These are phyloP conservation scores for pig (Sus scrofa) DNA, from an alignment of 2,113 vertebrate species.

Conservation along the genomic window T2T-Sscrofa CM000812.6:71077001-71077500, in stretches of 20 bases:
- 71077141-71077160: neutral
- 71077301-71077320: conserved; percentile 73
- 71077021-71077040: neutral
- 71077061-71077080: neutral
- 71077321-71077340: conserved; percentile 56
- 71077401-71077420: neutral
- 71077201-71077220: conserved; percentile 73
- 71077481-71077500: neutral
- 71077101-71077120: neutral
- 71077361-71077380: conserved; percentile 7
- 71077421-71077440: neutral
- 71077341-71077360: conserved; percentile 51
- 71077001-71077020: neutral
- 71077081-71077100: neutral
- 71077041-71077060: neutral
- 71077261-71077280: conserved; percentile 69
- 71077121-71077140: neutral
- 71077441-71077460: conserved; percentile 30
- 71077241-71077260: conserved; percentile 72
- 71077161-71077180: neutral
- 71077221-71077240: neutral
- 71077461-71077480: neutral
- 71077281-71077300: conserved; percentile 75
- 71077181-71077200: neutral
- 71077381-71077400: conserved; percentile 67